Evolutionary conservation across 2,797 vertebrate genomes (phyloP).

Genomic region (Chiroxiphia lanceolata): DNA sequence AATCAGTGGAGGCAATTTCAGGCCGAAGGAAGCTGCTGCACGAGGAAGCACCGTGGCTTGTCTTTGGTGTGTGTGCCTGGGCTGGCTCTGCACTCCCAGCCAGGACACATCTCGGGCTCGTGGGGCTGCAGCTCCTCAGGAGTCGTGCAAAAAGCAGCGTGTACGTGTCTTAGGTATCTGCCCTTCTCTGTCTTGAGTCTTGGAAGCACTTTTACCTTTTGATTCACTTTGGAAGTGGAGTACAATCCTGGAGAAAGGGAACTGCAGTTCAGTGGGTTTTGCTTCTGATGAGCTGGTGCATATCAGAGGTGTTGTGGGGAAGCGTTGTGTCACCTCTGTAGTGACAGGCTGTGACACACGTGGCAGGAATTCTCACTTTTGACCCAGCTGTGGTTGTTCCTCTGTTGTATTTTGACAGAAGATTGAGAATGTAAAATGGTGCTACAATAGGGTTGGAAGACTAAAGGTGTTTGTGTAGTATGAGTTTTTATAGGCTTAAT

Average conservation of each 20-base stretch:
- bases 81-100: neutral
- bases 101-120: neutral
- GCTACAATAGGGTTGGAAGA: neutral
- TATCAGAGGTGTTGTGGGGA: neutral
- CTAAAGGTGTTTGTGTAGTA: neutral
- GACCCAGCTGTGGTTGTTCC: neutral
- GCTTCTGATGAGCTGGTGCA: neutral
- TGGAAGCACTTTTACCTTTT: neutral
- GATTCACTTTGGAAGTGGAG: fast-evolving
- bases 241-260: neutral
- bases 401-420: neutral
- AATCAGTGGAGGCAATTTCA: slow-evolving; percentile 71
- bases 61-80: neutral
- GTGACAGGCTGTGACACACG: neutral
- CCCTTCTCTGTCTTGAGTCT: fast-evolving
- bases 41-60: neutral
- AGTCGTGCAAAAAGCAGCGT: fast-evolving
- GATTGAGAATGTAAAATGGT: neutral
- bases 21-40: neutral
- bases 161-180: neutral
- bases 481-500: neutral
- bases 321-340: neutral
- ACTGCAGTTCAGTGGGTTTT: neutral
- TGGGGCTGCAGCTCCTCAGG: neutral
- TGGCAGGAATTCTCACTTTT: neutral